phyloP scores from a whole-genome alignment of 2,888 invertebrate species.

The Globia sparganii region DNA sequence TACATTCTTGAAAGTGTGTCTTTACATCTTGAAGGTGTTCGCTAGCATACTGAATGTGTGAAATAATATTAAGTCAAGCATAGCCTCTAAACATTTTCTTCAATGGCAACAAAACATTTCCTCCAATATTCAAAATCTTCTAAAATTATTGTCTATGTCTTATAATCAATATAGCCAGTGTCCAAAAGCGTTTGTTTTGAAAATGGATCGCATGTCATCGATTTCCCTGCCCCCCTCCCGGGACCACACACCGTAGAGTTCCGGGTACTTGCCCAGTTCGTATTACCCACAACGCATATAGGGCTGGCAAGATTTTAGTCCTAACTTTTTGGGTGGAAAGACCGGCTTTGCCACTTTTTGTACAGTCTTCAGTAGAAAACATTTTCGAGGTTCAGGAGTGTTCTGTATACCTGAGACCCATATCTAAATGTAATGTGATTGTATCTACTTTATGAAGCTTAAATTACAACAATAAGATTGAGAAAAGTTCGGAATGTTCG shows the following conservation, averaged over 20 bases:
- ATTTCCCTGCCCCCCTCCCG: slow-evolving; percentile 64
- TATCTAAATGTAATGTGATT: not conserved
- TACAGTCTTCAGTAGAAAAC: not conserved
- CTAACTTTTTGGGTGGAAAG: not conserved
- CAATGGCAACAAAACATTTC: not conserved
- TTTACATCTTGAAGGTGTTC: not conserved
- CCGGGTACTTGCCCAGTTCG: slow-evolving; percentile 70
- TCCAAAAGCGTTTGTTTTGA: slow-evolving; percentile 74
- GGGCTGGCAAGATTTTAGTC: slow-evolving; percentile 47
- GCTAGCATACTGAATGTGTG: not conserved
- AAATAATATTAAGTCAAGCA: slow-evolving; percentile 14
- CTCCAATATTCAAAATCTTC: slow-evolving; percentile 4
- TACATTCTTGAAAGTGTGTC: no score
- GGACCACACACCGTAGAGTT: slow-evolving; percentile 73
- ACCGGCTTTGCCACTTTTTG: not conserved
- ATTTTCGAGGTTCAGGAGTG: not conserved
- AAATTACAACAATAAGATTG: not conserved
- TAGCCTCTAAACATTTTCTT: not conserved
- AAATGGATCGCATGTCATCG: slow-evolving; percentile 75
- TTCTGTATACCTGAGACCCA: not conserved
- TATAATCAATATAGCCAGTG: slow-evolving; percentile 69
- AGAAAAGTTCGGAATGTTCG: not conserved
- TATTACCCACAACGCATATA: slow-evolving; percentile 64
- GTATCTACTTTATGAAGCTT: not conserved
- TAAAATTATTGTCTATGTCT: slow-evolving; percentile 36